phyloP scores from a whole-genome alignment of 2,797 vertebrate species.

The Tokudaia muenninki region DNA sequence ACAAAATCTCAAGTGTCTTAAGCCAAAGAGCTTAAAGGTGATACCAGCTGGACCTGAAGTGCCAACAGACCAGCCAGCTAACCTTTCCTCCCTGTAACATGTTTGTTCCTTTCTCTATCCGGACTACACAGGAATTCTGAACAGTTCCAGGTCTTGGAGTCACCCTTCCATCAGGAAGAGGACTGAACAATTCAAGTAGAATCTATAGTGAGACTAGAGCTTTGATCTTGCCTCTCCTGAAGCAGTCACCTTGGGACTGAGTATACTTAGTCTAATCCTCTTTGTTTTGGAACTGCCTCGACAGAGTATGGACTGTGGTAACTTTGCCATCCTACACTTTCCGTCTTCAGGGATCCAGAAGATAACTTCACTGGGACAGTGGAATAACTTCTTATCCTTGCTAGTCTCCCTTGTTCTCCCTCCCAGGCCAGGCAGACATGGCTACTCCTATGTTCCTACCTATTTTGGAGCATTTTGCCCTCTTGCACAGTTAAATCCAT shows the following conservation, averaged over 20 bases:
- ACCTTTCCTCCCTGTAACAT: neutral
- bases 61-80: neutral
- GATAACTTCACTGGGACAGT: neutral
- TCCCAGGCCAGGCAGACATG: neutral
- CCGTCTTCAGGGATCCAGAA: neutral
- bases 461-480: neutral
- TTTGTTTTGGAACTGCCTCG: neutral
- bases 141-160: neutral
- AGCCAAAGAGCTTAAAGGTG: neutral
- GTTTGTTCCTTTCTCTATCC: neutral
- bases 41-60: neutral
- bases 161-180: neutral
- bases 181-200: neutral
- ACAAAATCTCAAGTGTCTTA: slow-evolving; percentile 27
- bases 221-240: neutral
- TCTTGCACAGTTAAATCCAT: neutral
- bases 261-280: neutral
- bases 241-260: neutral
- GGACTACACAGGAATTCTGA: neutral
- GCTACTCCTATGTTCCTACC: neutral
- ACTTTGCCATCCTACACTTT: neutral
- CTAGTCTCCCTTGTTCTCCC: slow-evolving; percentile 2
- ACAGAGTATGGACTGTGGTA: neutral
- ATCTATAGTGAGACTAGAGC: neutral
- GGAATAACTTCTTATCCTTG: neutral